Conservation (phyloP, 2,797 vertebrate genomes). For the Gymnoscopelus braueri region DNA sequence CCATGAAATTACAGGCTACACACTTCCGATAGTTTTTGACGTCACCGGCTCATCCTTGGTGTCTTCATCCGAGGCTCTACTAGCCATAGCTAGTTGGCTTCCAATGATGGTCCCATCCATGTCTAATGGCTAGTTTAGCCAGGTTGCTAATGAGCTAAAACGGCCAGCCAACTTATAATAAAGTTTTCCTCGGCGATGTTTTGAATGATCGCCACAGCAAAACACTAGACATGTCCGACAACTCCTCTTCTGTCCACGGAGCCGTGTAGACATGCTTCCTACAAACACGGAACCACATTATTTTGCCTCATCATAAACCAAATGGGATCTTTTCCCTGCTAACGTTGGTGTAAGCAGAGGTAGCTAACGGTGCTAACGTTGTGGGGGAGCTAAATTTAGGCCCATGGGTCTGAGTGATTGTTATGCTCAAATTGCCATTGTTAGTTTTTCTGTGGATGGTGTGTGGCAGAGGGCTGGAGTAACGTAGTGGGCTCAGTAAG, state of each 20-base stretch:
- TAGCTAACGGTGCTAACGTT: conserved; percentile 32
- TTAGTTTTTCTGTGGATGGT: conserved; percentile 55
- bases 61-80: too few relatives aligned
- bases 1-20: too few relatives aligned
- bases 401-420: conserved; percentile 58
- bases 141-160: conserved; percentile 25
- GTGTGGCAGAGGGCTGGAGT: conserved; percentile 67
- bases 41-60: too few relatives aligned
- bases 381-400: conserved; percentile 51
- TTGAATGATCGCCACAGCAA: not conserved
- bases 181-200: conserved; percentile 52
- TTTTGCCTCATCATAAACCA: conserved; percentile 61
- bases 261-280: conserved; percentile 27
- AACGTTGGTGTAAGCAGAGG: conserved; percentile 36
- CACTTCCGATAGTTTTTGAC: too few relatives aligned
- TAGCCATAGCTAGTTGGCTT: conserved; percentile 41
- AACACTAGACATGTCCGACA: conserved; percentile 7
- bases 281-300: conserved; percentile 36
- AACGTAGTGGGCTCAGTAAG: conserved; percentile 45
- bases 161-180: conserved; percentile 48
- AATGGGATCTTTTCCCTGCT: conserved; percentile 42
- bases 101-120: conserved; percentile 64
- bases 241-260: conserved; percentile 3
- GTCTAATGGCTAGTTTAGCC: conserved; percentile 56
- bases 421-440: conserved; percentile 62